phyloP scores from a whole-genome alignment of 2,113 vertebrate species.

The Chascanopsetta lugubris region DNA sequence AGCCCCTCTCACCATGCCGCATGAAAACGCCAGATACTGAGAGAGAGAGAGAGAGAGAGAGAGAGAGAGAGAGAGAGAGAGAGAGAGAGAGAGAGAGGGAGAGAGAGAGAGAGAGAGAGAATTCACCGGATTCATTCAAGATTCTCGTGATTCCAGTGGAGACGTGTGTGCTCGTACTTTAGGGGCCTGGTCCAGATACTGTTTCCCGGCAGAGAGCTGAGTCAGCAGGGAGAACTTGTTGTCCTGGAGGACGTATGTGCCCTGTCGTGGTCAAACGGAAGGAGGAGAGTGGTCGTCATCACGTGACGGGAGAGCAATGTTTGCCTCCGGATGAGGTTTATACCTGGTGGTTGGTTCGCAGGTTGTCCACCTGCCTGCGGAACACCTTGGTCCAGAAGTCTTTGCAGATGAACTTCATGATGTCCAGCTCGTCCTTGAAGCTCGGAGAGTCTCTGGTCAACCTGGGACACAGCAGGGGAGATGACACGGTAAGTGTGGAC shows the following conservation, averaged over 20 bases:
- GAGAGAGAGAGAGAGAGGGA: no score
- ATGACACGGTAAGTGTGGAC: neutral
- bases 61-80: neutral
- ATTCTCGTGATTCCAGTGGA: no score
- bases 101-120: neutral
- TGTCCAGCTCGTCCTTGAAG: constrained; percentile 88
- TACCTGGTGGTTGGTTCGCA: constrained; percentile 91
- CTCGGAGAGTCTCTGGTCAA: constrained; percentile 83
- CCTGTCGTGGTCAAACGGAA: constrained; percentile 67
- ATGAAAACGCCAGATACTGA: constrained; percentile 88
- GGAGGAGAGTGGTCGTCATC: neutral
- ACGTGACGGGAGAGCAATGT: no score
- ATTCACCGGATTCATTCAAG: no score
- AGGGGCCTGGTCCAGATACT: constrained; percentile 87
- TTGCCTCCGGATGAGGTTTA: no score
- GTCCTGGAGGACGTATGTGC: constrained; percentile 88
- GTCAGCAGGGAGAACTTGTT: constrained; percentile 83
- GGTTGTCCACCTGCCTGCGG: constrained; percentile 87
- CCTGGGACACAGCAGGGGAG: constrained; percentile 61
- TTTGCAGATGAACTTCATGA: constrained; percentile 89
- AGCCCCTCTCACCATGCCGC: constrained; percentile 85
- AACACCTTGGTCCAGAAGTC: constrained; percentile 88
- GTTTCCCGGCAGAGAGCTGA: constrained; percentile 82
- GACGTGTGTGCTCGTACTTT: no score
- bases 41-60: neutral